Conservation (phyloP, 2,113 vertebrate genomes). For the Boleophthalmus pectinirostris region DNA sequence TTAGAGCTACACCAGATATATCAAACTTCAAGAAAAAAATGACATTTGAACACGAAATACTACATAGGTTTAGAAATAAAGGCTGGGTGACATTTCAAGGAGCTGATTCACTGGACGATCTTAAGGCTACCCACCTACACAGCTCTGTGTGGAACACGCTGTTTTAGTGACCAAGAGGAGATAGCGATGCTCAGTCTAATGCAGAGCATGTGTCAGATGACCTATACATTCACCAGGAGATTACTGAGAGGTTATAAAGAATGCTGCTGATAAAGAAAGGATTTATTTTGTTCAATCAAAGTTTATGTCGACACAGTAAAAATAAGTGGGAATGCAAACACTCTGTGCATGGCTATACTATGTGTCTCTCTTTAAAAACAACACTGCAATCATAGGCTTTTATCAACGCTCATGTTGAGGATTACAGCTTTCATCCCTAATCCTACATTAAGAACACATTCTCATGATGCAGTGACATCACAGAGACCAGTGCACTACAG, state of each 20-base stretch:
- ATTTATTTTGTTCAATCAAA: background rate
- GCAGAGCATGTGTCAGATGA: constrained; percentile 61
- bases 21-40: constrained; percentile 45
- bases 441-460: constrained; percentile 76
- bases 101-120: constrained; percentile 70
- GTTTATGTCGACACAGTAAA: background rate
- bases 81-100: constrained; percentile 71
- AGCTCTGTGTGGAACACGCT: constrained; percentile 56
- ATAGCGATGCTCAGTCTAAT: constrained; percentile 58
- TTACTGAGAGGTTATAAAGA: constrained; percentile 33
- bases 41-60: constrained; percentile 73
- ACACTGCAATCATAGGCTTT: constrained; percentile 69
- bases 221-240: constrained; percentile 60
- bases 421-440: constrained; percentile 76
- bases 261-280: constrained; percentile 23
- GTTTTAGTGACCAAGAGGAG: constrained; percentile 60
- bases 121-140: constrained; percentile 65
- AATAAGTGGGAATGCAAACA: constrained; percentile 14
- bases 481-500: constrained; percentile 59
- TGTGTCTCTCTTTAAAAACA: constrained; percentile 61
- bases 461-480: constrained; percentile 69
- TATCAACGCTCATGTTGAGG: constrained; percentile 70
- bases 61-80: constrained; percentile 53
- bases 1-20: constrained; percentile 40
- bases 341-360: constrained; percentile 16